Evolutionary conservation across 2,888 invertebrate genomes (phyloP), one percentile per base, ranked within the genome.

Genomic region (Polydrusus tereticollis): DNA sequence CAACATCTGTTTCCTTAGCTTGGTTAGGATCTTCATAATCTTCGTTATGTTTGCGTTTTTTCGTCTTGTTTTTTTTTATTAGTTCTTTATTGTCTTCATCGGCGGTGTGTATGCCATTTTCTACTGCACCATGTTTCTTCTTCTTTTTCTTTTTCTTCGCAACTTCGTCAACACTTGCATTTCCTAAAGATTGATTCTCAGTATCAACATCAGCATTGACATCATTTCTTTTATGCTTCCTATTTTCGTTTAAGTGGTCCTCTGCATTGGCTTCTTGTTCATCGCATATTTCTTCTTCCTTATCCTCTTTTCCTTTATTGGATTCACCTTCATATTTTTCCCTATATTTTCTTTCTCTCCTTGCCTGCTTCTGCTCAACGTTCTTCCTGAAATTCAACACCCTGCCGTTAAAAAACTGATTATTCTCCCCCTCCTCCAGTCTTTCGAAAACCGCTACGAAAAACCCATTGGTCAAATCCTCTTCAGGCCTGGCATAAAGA

Each of bases 391-490:
- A 77, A 65, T 75, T 78, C 69, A 76, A 78, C 12, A 80, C 64
- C 36, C 77, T 76, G 2, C 66, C 73, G 62, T 82, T 81, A 45
- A 80, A 80, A 78, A 83, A 83, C 57, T 72, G 76, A 76, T 84
- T 84, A 21, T 58, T 71, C 72, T 84, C 83, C 0, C 87, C 87
- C 74, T 87, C 87, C 65, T 83, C 82, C 75, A 88, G 84, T 82
- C 90, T 88, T 83, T 94, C 94, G 79, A 99, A 93, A 60, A 97
- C 90, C 0, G 98, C 97, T 36, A 99, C 89, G 86, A 99, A 99
- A 86, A 99, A 98, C 1, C 99, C 99, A 83, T 94, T 97, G 0
- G 97, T 96, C 4, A 90, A 86, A 86, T 97, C 96, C 0, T 87
- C 85, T 4, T 93, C 90, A 0, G 94, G 92, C 76, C 87, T 89